phyloP scores from a whole-genome alignment of 2,888 invertebrate genomes.

The Nymphalis c-album region DNA sequence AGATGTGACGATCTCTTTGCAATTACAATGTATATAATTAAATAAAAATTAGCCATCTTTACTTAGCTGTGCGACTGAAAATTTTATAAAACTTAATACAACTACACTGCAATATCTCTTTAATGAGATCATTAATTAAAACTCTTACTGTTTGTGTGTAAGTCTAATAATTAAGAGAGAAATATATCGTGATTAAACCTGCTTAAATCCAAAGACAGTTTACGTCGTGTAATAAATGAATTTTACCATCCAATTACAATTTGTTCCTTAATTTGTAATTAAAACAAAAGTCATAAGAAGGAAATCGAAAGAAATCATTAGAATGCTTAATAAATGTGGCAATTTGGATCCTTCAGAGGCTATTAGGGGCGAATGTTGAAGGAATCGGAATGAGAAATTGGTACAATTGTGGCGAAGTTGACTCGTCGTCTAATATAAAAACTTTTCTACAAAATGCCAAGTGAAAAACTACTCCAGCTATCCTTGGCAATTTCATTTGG shows the following conservation, averaged over 20 bases:
- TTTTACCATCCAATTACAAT: not conserved
- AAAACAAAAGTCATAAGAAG: not conserved
- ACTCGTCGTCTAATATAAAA: constrained; percentile 25
- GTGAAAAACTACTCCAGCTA: constrained; percentile 20
- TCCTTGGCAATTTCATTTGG: not conserved
- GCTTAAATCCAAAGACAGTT: too few relatives aligned
- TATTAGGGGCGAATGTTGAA: constrained; percentile 15
- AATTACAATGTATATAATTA: too few relatives aligned
- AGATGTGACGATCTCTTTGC: too few relatives aligned
- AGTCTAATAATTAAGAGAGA: too few relatives aligned
- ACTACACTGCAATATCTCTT: too few relatives aligned
- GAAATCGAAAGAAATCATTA: constrained; percentile 12
- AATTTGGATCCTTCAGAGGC: constrained; percentile 13
- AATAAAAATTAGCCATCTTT: too few relatives aligned
- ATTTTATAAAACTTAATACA: too few relatives aligned
- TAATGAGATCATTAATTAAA: too few relatives aligned
- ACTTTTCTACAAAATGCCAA: constrained; percentile 22
- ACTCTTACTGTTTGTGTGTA: too few relatives aligned
- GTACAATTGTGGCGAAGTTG: constrained; percentile 5
- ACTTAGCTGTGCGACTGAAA: too few relatives aligned
- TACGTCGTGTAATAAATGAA: not conserved
- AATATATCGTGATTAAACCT: too few relatives aligned
- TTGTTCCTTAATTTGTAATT: not conserved
- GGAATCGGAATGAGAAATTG: constrained; percentile 16
- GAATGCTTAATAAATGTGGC: constrained; percentile 18